Base-by-base conservation (phyloP, 2,888 invertebrate species). In the Merodon equestris region DNA sequence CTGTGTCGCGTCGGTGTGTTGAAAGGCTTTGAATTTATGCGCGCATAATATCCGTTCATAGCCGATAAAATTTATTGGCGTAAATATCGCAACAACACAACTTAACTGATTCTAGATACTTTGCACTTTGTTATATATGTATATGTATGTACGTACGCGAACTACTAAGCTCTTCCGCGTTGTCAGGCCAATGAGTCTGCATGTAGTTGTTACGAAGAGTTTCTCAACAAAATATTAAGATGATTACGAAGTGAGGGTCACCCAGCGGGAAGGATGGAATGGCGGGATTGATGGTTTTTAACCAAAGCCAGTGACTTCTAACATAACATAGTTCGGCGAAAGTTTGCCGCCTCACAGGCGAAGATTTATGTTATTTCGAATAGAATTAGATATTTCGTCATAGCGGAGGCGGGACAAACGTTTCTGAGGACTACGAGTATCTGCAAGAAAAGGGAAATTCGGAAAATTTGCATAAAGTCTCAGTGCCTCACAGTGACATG, bases 61-160 rank as follows among this genome's bases (percentile, higher is more conserved):
- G 68, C 54, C 60, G 64, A 79, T 79, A 68, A 70, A 79, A 79
- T 79, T 79, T 79, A 73, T 67, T 61, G 60, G 72, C 67, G 60
- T 67, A 72, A 72, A 77, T 72, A 77, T 72, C 51, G 42, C 51
- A 66, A 61, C 61, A 58, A 61, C 56, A 81, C 60, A 66, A 63
- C 67, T 58, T 66, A 72, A 60, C 66, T 67, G 63, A 63, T 73
- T 66, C 50, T 38, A 61, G 56, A 72, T 56, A 72, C 66, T 67
- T 56, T 54, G 44, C 44, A 19, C 57, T 53, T 53, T 53, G 42
- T 17, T 18, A 7, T 18, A 4, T 7, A 4, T 27, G 27, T 27
- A 27, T n/a, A n/a, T n/a, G n/a, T n/a, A n/a, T n/a, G 7, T 27
- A 7, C 27, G 27, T 27, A 27, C 27, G 27, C 27, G 27, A 4